These are phyloP conservation scores for Semicossyphus pulcher DNA, from an alignment of 2,113 vertebrate species.

Conservation along the genomic window DNA sequence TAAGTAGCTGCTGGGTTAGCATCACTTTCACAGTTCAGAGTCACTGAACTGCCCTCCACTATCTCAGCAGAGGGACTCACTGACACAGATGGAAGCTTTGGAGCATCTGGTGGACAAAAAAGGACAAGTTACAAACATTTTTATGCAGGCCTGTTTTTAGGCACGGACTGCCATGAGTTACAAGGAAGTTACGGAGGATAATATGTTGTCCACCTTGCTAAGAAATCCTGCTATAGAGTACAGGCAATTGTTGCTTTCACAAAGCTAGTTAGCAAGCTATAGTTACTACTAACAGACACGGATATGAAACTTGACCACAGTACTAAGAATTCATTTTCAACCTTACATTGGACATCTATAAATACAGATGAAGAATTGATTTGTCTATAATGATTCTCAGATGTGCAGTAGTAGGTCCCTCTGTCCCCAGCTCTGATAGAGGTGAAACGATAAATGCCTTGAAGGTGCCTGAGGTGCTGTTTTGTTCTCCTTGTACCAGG, in stretches of 20 bases:
- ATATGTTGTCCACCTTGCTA: too few species aligned
- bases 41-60: slow-evolving; percentile 28
- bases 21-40: slow-evolving; percentile 37
- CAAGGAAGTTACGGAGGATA: too few species aligned
- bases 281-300: too few species aligned
- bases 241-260: too few species aligned
- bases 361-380: not conserved
- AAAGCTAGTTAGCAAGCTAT: too few species aligned
- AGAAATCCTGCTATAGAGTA: too few species aligned
- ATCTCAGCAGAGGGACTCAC: slow-evolving; percentile 19
- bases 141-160: too few species aligned
- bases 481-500: slow-evolving; percentile 37
- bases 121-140: too few species aligned
- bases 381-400: not conserved
- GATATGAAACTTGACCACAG: too few species aligned
- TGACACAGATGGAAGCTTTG: not conserved
- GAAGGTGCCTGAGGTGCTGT: not conserved
- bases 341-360: slow-evolving; percentile 2
- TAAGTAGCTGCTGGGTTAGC: slow-evolving; percentile 25
- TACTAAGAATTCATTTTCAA: too few species aligned
- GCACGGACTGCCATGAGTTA: too few species aligned
- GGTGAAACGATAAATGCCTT: not conserved
- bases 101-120: slow-evolving; percentile 33
- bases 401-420: slow-evolving; percentile 28
- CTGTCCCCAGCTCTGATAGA: slow-evolving; percentile 40